Evolutionary conservation across 1,140 invertebrate genomes (phyloP).

Genomic region (Drepana arcuata): DNA sequence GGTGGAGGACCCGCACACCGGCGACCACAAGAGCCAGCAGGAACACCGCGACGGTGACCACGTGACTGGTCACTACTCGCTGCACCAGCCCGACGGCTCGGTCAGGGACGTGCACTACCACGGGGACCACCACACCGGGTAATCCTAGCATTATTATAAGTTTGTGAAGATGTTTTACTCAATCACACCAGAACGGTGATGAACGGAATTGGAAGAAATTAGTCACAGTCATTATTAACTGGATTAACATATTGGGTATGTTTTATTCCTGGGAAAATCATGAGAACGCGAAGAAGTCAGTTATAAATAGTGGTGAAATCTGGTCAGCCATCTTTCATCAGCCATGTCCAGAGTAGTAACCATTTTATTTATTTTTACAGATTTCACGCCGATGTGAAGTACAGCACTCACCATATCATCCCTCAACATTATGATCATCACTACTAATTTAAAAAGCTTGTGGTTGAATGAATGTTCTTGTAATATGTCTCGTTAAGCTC

Average conservation of each 20-base stretch:
- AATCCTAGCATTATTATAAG: no score
- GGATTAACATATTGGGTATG: no score
- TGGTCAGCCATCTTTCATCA: no score
- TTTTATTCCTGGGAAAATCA: no score
- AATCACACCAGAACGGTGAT: background rate
- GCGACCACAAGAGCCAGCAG: constrained; percentile 36
- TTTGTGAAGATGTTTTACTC: no score
- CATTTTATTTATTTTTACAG: no score
- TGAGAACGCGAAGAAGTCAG: background rate
- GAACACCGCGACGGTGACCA: constrained; percentile 42
- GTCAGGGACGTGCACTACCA: constrained; percentile 42
- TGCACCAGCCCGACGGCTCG: constrained; percentile 58
- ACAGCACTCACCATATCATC: constrained; percentile 9
- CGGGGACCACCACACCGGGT: constrained; percentile 50
- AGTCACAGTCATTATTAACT: no score
- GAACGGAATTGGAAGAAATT: background rate
- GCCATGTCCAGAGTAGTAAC: no score
- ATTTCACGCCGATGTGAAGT: constrained; percentile 7
- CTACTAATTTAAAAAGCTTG: no score
- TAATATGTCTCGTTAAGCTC: no score
- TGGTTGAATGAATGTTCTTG: no score
- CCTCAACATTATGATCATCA: constrained; percentile 11
- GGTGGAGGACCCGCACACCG: constrained; percentile 40
- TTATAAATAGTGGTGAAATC: no score
- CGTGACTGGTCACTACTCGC: constrained; percentile 54